A percentile compares a stretch with the other conserved stretches of the same genome.
These are phyloP conservation scores for Acanthaster planci DNA, from an alignment of 35 echinoderm and acorn worm genomes.

Conservation along the genomic window DNA sequence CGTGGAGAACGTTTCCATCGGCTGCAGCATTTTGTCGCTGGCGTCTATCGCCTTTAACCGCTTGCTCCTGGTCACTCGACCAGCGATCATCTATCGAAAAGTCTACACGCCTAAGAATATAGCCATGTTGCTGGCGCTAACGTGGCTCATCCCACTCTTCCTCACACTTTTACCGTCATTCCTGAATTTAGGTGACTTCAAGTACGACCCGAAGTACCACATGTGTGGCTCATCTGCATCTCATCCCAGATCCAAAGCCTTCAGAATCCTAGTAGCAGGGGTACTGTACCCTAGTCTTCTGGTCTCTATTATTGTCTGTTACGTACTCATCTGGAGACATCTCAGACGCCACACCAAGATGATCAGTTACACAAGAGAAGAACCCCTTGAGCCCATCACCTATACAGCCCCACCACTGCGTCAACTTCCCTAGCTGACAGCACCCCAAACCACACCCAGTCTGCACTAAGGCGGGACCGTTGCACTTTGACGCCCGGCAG, in stretches of 20 bases:
- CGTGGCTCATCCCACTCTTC: constrained; percentile 55
- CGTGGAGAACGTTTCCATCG: constrained; percentile 50
- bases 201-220: constrained; percentile 61
- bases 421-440: background rate
- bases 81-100: constrained; percentile 33
- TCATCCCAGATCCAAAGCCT: constrained; percentile 1
- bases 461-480: no score
- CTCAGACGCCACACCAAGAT: no score
- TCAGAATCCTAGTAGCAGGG: constrained; percentile 24
- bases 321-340: no score
- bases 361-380: no score
- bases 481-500: no score
- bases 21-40: constrained; percentile 55
- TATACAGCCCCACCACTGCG: no score
- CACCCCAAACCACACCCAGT: background rate
- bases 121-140: constrained; percentile 31
- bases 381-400: no score
- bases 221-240: constrained; percentile 39
- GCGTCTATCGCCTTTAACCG: constrained; percentile 68
- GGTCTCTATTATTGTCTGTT: no score
- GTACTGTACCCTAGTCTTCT: no score
- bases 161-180: constrained; percentile 51
- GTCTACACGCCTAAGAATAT: constrained; percentile 60
- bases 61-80: constrained; percentile 58
- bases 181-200: constrained; percentile 44